Conservation (phyloP, 2,888 invertebrate species). For the Callosobruchus maculatus region DNA sequence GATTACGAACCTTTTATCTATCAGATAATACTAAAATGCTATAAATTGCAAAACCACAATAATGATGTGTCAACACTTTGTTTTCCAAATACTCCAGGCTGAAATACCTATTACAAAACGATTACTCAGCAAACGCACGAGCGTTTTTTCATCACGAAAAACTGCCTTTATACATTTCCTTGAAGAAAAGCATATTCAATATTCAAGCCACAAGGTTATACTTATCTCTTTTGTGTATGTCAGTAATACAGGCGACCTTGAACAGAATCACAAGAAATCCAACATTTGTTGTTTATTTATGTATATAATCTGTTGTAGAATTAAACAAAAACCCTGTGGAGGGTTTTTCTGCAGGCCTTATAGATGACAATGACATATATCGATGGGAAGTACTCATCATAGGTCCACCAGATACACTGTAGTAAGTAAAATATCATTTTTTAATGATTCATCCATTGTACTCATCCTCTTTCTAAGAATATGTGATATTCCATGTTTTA, state of each 20-base stretch:
- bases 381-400: slow-evolving; percentile 99
- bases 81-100: slow-evolving; percentile 6
- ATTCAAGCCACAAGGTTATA: slow-evolving; percentile 19
- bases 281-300: slow-evolving; percentile 5
- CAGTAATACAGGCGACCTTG: slow-evolving; percentile 12
- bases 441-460: not conserved
- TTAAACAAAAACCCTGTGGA: slow-evolving; percentile 98
- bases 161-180: slow-evolving; percentile 5
- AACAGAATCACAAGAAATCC: slow-evolving; percentile 4
- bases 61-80: slow-evolving; percentile 14
- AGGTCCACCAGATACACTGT: slow-evolving; percentile 98
- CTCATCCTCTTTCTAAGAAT: not conserved
- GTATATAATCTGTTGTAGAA: slow-evolving; percentile 64
- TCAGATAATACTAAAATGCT: not conserved
- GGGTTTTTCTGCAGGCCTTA: slow-evolving; percentile 99
- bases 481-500: not conserved
- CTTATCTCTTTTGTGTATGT: slow-evolving; percentile 7
- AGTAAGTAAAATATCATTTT: slow-evolving; percentile 64
- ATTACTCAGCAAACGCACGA: not conserved
- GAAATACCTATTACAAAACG: not conserved
- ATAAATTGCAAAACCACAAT: slow-evolving; percentile 6
- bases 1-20: not conserved
- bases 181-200: slow-evolving; percentile 14
- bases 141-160: not conserved
- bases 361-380: slow-evolving; percentile 99